Evolutionary conservation across 2,113 vertebrate species (phyloP).

Genomic region (Notarius lentiginosus): DNA sequence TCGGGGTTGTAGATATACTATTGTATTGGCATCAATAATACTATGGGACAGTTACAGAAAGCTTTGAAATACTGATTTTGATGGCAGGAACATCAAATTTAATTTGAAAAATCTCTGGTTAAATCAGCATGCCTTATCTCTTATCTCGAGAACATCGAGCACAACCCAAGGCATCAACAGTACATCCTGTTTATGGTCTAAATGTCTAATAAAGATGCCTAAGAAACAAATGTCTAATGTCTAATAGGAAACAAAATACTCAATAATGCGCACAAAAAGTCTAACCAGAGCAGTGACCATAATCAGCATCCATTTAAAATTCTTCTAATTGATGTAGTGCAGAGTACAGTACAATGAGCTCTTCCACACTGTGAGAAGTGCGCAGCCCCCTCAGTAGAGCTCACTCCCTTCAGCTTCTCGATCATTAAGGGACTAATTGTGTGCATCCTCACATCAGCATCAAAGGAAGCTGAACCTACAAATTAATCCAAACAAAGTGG

Average conservation of each 20-base stretch:
- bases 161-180: not conserved
- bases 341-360: conserved; percentile 14
- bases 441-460: conserved; percentile 26
- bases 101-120: not conserved
- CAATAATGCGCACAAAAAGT: not conserved
- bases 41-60: not conserved
- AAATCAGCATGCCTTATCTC: not conserved
- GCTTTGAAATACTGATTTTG: not conserved
- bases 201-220: not conserved
- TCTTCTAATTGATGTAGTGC: not conserved
- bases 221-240: not conserved
- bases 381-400: conserved; percentile 14
- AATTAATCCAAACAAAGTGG: conserved; percentile 53
- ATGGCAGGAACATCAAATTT: not conserved
- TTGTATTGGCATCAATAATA: not conserved
- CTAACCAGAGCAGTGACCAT: not conserved
- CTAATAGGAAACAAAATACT: not conserved
- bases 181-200: not conserved
- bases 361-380: conserved; percentile 14
- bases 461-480: conserved; percentile 38
- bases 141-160: not conserved
- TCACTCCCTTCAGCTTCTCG: not conserved
- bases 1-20: not conserved
- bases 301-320: conserved; percentile 8
- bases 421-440: conserved; percentile 52